Evolutionary conservation across 2,113 vertebrate species (phyloP).

Genomic region (Struthidea cinerea): DNA sequence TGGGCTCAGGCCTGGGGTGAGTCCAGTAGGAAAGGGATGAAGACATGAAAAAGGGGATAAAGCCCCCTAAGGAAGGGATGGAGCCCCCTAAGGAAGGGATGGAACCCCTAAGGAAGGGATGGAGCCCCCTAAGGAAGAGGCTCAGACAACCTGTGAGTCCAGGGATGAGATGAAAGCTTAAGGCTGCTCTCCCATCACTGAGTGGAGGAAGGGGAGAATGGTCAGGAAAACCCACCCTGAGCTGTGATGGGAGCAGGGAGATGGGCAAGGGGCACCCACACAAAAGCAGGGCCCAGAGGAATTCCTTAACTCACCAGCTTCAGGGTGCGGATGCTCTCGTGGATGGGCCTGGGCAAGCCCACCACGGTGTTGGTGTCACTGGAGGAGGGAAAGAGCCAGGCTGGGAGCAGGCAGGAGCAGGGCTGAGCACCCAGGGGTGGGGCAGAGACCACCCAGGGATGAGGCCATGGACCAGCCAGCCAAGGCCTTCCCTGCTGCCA

Average conservation of each 20-base stretch:
- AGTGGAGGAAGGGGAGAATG: not conserved
- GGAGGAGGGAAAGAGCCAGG: conserved; percentile 23
- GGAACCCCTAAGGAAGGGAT: not conserved
- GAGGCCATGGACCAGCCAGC: not conserved
- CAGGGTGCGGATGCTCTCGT: conserved; percentile 95
- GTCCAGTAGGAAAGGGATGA: not conserved
- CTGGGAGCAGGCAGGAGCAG: not conserved
- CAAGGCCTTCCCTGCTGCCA: not conserved
- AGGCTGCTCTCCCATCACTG: not conserved
- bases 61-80: no score
- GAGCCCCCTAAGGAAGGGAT: not conserved
- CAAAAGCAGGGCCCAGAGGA: not conserved
- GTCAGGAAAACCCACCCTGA: not conserved
- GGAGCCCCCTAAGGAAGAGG: not conserved
- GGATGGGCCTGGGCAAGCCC: conserved; percentile 93
- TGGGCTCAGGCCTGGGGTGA: not conserved
- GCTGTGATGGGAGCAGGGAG: no score
- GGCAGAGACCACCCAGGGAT: not conserved
- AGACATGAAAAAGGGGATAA: not conserved
- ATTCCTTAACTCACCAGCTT: conserved; percentile 82
- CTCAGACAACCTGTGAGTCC: not conserved
- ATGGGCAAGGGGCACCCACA: not conserved
- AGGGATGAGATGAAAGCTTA: not conserved
- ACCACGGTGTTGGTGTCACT: conserved; percentile 97
- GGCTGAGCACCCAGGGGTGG: not conserved